A percentile compares a stretch with the other conserved stretches of the same genome.
Evolutionary conservation across 1,140 invertebrate genomes (phyloP).

Genomic region (Argopecten irradians): DNA sequence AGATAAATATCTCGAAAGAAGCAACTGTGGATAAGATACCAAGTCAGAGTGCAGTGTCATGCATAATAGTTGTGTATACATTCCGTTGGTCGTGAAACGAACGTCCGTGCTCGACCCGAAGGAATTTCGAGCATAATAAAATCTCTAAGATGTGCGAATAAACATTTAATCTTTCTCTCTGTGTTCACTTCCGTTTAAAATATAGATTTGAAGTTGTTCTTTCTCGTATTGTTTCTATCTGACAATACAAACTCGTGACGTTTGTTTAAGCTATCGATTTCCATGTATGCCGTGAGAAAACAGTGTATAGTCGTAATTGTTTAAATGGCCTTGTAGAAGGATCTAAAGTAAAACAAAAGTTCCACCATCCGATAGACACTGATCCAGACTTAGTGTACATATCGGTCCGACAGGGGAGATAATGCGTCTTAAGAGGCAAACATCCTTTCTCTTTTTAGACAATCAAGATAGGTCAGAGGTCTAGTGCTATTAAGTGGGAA

Average conservation of each 20-base stretch:
- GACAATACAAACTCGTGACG: background rate
- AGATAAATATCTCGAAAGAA: too few relatives aligned
- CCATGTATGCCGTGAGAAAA: background rate
- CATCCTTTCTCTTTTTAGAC: too few relatives aligned
- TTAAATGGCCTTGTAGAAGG: background rate
- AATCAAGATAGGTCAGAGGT: too few relatives aligned
- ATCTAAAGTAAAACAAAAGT: background rate
- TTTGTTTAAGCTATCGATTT: background rate
- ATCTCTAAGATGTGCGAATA: background rate
- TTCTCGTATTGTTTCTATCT: background rate
- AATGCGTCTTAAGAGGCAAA: too few relatives aligned
- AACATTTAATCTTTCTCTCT: background rate
- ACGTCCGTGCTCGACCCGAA: too few relatives aligned
- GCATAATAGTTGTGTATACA: background rate
- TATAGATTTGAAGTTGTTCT: background rate
- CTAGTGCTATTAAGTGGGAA: too few relatives aligned
- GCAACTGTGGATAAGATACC: too few relatives aligned
- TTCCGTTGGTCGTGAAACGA: background rate
- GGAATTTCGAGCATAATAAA: background rate
- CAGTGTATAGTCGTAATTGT: background rate
- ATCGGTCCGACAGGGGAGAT: too few relatives aligned
- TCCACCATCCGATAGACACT: background rate
- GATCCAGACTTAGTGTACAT: background rate
- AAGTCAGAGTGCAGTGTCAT: too few relatives aligned
- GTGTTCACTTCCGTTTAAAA: background rate